Percentiles rank a stretch among this genome's conserved stretches.
These are phyloP conservation scores for Caenorhabditis drosophilae DNA, from an alignment of 2,888 invertebrate species.

Conservation along the genomic window DNA sequence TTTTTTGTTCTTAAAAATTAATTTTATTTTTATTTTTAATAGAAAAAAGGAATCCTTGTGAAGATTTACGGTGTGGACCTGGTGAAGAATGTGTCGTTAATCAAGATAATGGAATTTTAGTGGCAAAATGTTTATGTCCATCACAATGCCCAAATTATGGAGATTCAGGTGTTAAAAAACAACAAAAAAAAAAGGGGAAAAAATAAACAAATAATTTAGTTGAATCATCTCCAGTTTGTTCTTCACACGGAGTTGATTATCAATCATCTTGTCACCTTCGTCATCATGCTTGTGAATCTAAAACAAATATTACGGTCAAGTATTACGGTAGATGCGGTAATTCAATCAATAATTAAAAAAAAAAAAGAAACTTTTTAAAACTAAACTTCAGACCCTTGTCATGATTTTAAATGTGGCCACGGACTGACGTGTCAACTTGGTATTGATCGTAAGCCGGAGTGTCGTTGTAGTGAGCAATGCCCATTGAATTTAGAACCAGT, in stretches of 20 bases:
- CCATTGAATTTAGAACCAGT: constrained; percentile 80
- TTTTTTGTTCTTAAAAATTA: background rate
- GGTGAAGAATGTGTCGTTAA: constrained; percentile 58
- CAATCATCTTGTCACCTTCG: constrained; percentile 53
- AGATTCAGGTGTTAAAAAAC: constrained; percentile 31
- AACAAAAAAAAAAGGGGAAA: too few species aligned
- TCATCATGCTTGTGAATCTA: constrained; percentile 68
- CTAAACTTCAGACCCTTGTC: constrained; percentile 78
- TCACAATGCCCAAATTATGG: constrained; percentile 53
- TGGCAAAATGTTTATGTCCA: constrained; percentile 53
- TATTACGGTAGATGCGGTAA: constrained; percentile 73
- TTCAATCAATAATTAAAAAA: background rate
- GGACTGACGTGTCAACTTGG: constrained; percentile 84
- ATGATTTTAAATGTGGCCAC: constrained; percentile 79
- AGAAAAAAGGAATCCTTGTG: constrained; percentile 59
- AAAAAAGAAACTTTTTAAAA: background rate
- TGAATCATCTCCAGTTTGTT: constrained; percentile 77
- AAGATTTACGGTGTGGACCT: constrained; percentile 56
- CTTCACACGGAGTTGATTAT: constrained; percentile 70
- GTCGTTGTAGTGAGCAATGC: constrained; percentile 81
- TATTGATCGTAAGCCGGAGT: constrained; percentile 81
- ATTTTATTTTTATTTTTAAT: constrained; percentile 5
- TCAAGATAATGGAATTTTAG: constrained; percentile 46
- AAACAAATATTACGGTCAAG: constrained; percentile 71
- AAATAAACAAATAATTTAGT: too few species aligned